Conservation (phyloP, 2,797 vertebrate genomes). For the Parotocinclus haroldoi region DNA sequence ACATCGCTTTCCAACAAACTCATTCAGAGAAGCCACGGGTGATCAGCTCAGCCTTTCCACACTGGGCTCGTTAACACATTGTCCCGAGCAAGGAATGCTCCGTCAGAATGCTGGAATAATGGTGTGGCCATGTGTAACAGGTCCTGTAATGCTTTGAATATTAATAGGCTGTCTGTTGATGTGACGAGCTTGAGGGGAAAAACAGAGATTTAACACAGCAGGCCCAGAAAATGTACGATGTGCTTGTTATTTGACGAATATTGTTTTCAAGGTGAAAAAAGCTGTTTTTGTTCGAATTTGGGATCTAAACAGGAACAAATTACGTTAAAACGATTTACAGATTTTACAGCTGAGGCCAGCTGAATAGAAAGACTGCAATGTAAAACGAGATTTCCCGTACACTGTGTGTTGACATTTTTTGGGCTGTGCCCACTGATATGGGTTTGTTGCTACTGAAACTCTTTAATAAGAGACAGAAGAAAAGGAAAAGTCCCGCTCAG, state of each 20-base stretch:
- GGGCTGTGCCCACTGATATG: too few relatives aligned
- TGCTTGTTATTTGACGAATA: too few relatives aligned
- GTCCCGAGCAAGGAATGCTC: slow-evolving; percentile 52
- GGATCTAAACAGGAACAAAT: too few relatives aligned
- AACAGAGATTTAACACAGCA: slow-evolving; percentile 47
- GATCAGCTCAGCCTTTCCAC: slow-evolving; percentile 53
- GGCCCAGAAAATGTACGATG: slow-evolving; percentile 20
- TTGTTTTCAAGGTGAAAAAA: too few relatives aligned
- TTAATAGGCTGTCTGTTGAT: slow-evolving; percentile 60
- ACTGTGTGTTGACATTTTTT: slow-evolving; percentile 13
- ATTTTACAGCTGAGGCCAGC: neutral
- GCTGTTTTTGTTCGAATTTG: too few relatives aligned
- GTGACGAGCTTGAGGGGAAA: slow-evolving; percentile 39
- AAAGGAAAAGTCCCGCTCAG: slow-evolving; percentile 50
- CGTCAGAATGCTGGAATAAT: slow-evolving; percentile 58
- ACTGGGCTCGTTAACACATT: slow-evolving; percentile 53
- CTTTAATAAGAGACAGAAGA: neutral
- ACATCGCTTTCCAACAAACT: slow-evolving; percentile 51
- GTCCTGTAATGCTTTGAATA: slow-evolving; percentile 46
- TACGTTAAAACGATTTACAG: neutral
- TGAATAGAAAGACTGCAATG: neutral
- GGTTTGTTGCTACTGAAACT: too few relatives aligned
- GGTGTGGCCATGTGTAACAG: slow-evolving; percentile 67
- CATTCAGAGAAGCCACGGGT: slow-evolving; percentile 42
- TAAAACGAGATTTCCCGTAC: neutral